phyloP scores from a whole-genome alignment of 2,113 vertebrate genomes.

The Guaruba guarouba region DNA sequence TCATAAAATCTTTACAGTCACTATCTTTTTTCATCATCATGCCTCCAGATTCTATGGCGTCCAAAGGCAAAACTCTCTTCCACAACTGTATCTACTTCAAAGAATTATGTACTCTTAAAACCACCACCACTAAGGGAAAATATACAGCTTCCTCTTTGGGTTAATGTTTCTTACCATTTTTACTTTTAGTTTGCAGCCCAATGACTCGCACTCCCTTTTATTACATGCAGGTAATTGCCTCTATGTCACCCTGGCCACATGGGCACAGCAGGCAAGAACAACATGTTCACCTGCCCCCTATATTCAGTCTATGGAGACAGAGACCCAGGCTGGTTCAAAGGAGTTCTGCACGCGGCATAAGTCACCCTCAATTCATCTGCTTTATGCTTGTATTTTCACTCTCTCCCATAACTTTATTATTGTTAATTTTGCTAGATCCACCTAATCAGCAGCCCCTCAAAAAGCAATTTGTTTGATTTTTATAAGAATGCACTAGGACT shows the following conservation, averaged over 20 bases:
- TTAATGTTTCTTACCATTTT: background rate
- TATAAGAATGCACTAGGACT: accelerated
- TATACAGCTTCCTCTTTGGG: background rate
- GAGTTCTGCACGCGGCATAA: background rate
- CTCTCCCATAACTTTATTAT: background rate
- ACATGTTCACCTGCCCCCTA: background rate
- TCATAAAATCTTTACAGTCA: conserved; percentile 9
- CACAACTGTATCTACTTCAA: background rate
- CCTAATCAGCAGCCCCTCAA: background rate
- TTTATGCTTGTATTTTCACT: background rate
- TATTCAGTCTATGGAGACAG: background rate
- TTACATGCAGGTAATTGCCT: background rate
- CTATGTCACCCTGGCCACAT: accelerated
- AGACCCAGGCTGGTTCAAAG: background rate
- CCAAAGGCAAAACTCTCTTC: background rate
- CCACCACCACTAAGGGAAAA: background rate
- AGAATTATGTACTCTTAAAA: background rate
- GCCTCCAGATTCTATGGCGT: background rate
- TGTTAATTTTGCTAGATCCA: background rate
- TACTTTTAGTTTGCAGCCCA: background rate
- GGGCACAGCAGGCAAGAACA: accelerated
- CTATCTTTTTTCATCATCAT: background rate
- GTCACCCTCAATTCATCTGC: background rate
- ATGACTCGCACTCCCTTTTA: background rate
- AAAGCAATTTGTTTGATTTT: background rate